Base-by-base conservation (phyloP, 2,797 vertebrate species). In the Lepidocolaptes lacrymiger region DNA sequence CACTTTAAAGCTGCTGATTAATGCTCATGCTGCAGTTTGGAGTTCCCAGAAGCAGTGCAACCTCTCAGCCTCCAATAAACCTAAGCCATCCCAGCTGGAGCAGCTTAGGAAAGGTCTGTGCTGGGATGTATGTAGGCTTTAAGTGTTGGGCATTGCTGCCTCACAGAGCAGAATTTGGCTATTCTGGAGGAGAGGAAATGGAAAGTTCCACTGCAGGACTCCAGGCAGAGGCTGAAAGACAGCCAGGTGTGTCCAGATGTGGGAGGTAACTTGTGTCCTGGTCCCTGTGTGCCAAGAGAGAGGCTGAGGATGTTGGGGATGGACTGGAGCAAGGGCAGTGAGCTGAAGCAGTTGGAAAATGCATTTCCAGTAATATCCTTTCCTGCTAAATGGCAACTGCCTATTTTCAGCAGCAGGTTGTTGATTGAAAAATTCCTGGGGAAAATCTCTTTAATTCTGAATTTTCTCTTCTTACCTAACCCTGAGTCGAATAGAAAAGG, bases 11-110 rank as follows among this genome's bases (percentile, higher is more conserved):
- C 30, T 90, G 69, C 75, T 84, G 51, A 77, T 86, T 82, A 73
- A 64, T 59, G 75, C 72, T 68, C 5, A 4, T 91, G n/a, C 61
- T 68, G 27, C n/a, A 66, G 44, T 62, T 79, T 52, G 68, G 56
- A 82, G 76, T 83, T 88, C 77, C 89, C 90, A 94, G 82, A 92
- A 86, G 61, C 64, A 20, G 49, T 39, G 11, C 24, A 88, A 85
- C 52, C 51, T 90, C 43, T 84, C 46, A 82, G 71, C 41, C 22
- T 36, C 27, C 51, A 71, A 71, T 34, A 88, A 89, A 89, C 27
- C 30, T 66, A 78, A 97, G 72, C 56, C 69, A 71, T 87, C 62
- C 67, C 81, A 95, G 49, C 79, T 95, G 79, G 76, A 86, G 79
- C 82, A 76, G 68, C 74, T 83, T 71, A 61, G 56, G 81, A 54